Base-by-base conservation (phyloP, 1,140 invertebrate genomes). In the Drosophila parvula region DNA sequence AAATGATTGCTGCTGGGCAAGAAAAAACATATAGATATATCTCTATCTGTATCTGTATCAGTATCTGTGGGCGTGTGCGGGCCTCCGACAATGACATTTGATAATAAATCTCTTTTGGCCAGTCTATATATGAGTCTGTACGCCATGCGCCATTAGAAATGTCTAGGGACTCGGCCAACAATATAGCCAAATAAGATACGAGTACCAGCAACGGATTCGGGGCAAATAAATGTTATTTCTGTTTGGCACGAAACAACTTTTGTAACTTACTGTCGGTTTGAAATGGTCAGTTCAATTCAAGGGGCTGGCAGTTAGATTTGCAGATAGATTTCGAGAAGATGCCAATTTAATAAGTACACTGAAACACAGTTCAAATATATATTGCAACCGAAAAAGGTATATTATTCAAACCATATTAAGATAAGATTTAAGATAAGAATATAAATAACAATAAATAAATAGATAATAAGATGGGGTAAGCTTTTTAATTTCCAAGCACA, bases 51-150 rank as follows among this genome's bases (percentile, higher is more conserved):
- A 14, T 36, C 64, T 14, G 45, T 9, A 55, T 12, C 47, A 27
- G 10, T n/a, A 28, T 41, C 12, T 40, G 56, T 56, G 36, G 12
- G 34, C 22, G 41, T 36, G 40, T 44, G 40, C 12, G 61, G 36
- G 41, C 55, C 41, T 32, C 67, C 57, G 68, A 63, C 59, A 80
- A 71, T 81, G 84, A 81, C 84, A 84, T 45, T 67, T 65, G 62
- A 89, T 89, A 89, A 89, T 89, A 89, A 89, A 89, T 89, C 84
- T 89, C 63, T 67, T 62, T 62, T 57, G 84, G 84, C 44, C 80
- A 89, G 79, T 77, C 63, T 58, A 16, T 44, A 22, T 69, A 38
- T 68, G 32, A 55, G 32, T 38, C 34, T 8, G 70, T 53, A 48
- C 51, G 60, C 75, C 27, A 48, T 51, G 55, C 70, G 62, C 74